phyloP scores from a whole-genome alignment of 1,140 invertebrate genomes.

The Coptotermes formosanus region DNA sequence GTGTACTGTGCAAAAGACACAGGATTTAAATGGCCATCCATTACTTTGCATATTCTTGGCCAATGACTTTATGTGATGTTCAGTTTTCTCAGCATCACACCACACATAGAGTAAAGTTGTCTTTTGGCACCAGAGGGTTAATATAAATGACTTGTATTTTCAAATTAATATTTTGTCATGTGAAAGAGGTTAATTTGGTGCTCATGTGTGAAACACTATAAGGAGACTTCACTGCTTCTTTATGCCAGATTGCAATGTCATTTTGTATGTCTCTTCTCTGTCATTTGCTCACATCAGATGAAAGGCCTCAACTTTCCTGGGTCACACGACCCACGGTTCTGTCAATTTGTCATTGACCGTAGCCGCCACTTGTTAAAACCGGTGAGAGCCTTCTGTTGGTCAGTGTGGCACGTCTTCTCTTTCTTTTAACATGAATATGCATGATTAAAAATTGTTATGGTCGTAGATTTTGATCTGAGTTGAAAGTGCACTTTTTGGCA shows the following conservation, averaged over 20 bases:
- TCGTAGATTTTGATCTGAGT: background rate
- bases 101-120: too few species aligned
- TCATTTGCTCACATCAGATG: slow-evolving; percentile 64
- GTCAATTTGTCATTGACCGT: slow-evolving; percentile 89
- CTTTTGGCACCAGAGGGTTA: too few species aligned
- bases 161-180: too few species aligned
- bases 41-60: too few species aligned
- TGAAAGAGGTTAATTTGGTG: too few species aligned
- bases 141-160: too few species aligned
- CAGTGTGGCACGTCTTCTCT: slow-evolving; percentile 4
- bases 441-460: background rate
- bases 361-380: slow-evolving; percentile 90
- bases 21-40: too few species aligned
- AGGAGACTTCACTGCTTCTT: background rate
- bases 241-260: background rate
- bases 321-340: slow-evolving; percentile 90
- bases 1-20: too few species aligned
- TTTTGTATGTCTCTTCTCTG: slow-evolving; percentile 29
- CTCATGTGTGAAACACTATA: background rate
- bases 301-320: slow-evolving; percentile 93
- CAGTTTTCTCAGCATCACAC: too few species aligned
- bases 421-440: background rate
- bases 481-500: background rate
- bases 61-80: too few species aligned
- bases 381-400: slow-evolving; percentile 65